phyloP scores from a whole-genome alignment of 1,140 invertebrate species.

The Zaprionus ornatus region DNA sequence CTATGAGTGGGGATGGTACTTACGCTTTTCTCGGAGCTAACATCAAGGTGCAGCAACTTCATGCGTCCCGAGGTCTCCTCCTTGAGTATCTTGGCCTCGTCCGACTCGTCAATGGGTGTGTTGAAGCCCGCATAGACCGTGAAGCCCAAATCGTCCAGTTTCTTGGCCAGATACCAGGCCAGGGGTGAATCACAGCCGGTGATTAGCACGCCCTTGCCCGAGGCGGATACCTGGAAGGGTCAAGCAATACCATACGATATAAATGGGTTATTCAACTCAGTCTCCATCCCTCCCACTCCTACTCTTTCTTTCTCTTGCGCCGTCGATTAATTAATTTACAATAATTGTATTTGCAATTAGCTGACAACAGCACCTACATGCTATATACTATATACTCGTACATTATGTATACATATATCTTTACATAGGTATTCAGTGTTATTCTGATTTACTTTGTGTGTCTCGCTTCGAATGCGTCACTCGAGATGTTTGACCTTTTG shows the following conservation, averaged over 20 bases:
- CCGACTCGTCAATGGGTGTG: constrained; percentile 87
- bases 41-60: constrained; percentile 90
- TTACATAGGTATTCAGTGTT: background rate
- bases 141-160: constrained; percentile 91
- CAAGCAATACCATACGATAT: background rate
- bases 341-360: background rate
- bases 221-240: constrained; percentile 87
- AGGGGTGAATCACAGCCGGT: constrained; percentile 93
- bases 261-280: constrained; percentile 13
- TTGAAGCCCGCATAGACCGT: constrained; percentile 92
- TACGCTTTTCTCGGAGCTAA: constrained; percentile 89
- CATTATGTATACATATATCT: background rate
- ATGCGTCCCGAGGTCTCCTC: constrained; percentile 90
- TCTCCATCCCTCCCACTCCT: background rate
- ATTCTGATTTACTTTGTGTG: constrained; percentile 1
- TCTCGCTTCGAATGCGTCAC: background rate
- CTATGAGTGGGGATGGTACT: constrained; percentile 25
- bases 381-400: background rate
- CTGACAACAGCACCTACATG: background rate
- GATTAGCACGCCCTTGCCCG: constrained; percentile 91
- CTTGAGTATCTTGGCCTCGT: constrained; percentile 89
- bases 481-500: constrained; percentile 57
- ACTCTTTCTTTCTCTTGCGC: constrained; percentile 23
- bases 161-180: constrained; percentile 89
- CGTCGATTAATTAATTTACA: constrained; percentile 2